Evolutionary conservation across 2,113 vertebrate genomes (phyloP).

Genomic region (Pagrus major): DNA sequence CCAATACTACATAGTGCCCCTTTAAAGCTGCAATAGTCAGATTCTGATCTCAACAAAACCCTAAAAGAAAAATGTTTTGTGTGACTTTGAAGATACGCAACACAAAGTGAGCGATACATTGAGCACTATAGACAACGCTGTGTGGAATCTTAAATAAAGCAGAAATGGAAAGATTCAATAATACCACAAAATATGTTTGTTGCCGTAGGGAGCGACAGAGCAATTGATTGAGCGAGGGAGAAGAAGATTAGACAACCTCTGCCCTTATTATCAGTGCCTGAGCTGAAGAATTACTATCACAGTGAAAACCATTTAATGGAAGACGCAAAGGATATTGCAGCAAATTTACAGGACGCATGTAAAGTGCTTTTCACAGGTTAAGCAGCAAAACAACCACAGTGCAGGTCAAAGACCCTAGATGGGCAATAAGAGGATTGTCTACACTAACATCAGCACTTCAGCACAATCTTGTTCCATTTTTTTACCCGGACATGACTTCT

Average conservation of each 20-base stretch:
- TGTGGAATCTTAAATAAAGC: background rate
- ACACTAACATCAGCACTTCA: background rate
- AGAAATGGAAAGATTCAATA: constrained; percentile 21
- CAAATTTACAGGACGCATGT: constrained; percentile 12
- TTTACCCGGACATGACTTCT: background rate
- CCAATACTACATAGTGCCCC: too few species aligned
- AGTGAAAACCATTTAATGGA: background rate
- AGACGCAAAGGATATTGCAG: constrained; percentile 4
- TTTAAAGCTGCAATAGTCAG: background rate
- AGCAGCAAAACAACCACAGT: background rate
- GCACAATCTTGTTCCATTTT: background rate
- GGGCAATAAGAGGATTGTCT: background rate
- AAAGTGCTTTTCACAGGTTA: constrained; percentile 25
- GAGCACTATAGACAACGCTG: background rate
- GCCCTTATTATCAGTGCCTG: constrained; percentile 11
- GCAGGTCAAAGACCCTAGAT: background rate
- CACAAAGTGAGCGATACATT: background rate
- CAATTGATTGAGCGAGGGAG: constrained; percentile 5
- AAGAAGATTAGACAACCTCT: constrained; percentile 4
- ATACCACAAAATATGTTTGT: constrained; percentile 3
- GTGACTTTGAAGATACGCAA: background rate
- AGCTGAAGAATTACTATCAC: background rate
- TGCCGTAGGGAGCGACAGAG: background rate
- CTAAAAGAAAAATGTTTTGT: background rate
- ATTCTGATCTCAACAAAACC: background rate